These are phyloP conservation scores for Trachelus troglodyta DNA, from an alignment of 2,888 invertebrate species.

Conservation along the genomic window DNA sequence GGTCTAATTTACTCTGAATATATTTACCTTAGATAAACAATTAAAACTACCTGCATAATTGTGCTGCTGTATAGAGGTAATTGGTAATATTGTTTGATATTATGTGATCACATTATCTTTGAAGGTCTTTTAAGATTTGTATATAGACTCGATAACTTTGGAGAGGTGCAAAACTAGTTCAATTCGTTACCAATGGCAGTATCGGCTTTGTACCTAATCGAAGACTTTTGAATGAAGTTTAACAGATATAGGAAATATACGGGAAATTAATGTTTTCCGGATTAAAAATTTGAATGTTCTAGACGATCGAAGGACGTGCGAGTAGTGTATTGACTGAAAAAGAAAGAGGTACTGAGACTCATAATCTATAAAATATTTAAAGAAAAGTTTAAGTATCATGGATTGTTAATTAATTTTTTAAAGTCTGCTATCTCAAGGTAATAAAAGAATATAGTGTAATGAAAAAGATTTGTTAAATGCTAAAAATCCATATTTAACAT, in stretches of 20 bases:
- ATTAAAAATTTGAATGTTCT: neutral
- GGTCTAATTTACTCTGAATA: neutral
- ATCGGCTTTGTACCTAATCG: conserved; percentile 38
- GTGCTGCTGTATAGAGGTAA: neutral
- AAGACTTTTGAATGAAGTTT: conserved; percentile 4
- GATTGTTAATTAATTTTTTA: neutral
- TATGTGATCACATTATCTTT: conserved; percentile 23
- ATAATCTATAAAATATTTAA: neutral
- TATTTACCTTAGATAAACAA: neutral
- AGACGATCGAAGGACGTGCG: neutral
- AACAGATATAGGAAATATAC: neutral
- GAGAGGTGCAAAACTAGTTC: conserved; percentile 56
- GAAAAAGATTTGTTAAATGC: neutral
- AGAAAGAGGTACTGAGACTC: neutral
- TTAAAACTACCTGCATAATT: neutral
- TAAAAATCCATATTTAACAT: neutral
- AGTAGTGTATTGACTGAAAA: neutral
- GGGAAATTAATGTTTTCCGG: neutral
- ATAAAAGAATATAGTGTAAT: neutral
- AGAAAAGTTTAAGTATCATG: neutral
- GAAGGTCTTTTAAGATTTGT: conserved; percentile 43
- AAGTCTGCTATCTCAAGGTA: neutral
- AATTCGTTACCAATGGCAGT: conserved; percentile 57
- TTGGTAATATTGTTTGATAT: neutral
- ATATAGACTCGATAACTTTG: conserved; percentile 45